Percentiles rank a stretch among this genome's conserved stretches.
Conservation (phyloP, 2,888 invertebrate genomes). For the Lasioglossum villosulum region DNA sequence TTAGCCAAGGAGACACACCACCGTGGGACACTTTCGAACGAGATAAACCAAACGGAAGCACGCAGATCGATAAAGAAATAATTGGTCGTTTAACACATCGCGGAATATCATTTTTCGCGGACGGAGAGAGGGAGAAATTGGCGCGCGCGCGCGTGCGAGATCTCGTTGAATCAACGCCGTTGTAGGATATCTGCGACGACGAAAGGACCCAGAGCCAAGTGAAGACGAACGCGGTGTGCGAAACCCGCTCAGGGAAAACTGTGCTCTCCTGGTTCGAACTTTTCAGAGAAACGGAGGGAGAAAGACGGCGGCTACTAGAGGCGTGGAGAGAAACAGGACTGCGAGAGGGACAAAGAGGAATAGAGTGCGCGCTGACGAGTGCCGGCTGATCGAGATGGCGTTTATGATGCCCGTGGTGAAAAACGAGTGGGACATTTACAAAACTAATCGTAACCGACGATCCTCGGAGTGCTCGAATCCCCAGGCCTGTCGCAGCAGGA, state of each 20-base stretch:
- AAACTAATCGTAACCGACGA: slow-evolving; percentile 91
- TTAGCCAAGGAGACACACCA: background rate
- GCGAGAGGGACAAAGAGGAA: slow-evolving; percentile 46
- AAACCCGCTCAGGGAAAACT: background rate
- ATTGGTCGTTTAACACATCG: background rate
- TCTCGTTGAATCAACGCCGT: background rate
- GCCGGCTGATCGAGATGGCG: slow-evolving; percentile 88
- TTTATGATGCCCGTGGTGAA: slow-evolving; percentile 98
- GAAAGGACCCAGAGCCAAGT: background rate
- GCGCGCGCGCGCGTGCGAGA: background rate
- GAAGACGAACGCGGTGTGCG: background rate
- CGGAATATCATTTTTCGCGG: background rate
- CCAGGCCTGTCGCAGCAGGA: slow-evolving; percentile 88
- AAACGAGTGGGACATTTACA: slow-evolving; percentile 97
- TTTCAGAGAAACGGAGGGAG: slow-evolving; percentile 54
- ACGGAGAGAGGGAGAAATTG: background rate
- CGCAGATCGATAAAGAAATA: background rate
- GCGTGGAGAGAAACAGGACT: background rate
- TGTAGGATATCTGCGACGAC: background rate
- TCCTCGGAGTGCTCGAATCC: slow-evolving; percentile 90
- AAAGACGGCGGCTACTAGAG: slow-evolving; percentile 22
- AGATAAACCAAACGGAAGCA: background rate
- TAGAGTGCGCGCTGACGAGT: slow-evolving; percentile 47
- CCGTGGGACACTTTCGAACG: background rate
- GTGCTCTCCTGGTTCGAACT: slow-evolving; percentile 43